These are phyloP conservation scores for Heliconius himera DNA, from an alignment of 1,140 invertebrate genomes.

Conservation along the genomic window DNA sequence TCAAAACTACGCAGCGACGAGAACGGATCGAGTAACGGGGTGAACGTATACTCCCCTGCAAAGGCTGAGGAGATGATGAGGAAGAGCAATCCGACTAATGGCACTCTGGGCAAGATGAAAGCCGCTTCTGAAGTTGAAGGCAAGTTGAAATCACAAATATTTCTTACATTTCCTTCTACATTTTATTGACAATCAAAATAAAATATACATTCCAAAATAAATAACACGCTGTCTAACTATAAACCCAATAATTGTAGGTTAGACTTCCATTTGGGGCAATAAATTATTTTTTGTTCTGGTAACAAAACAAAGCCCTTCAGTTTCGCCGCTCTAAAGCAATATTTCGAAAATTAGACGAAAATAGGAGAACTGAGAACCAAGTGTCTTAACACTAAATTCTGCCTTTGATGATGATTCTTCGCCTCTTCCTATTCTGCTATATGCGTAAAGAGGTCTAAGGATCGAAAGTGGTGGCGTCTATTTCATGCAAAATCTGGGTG, in stretches of 20 bases:
- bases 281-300: too few species aligned
- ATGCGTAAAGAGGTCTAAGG: too few species aligned
- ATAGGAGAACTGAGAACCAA: too few species aligned
- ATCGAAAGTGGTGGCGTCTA: too few species aligned
- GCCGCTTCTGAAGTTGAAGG: constrained; percentile 68
- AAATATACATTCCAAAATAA: too few species aligned
- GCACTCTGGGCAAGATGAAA: constrained; percentile 70
- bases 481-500: too few species aligned
- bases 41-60: constrained; percentile 76
- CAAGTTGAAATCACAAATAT: constrained; percentile 29
- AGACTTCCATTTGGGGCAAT: too few species aligned
- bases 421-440: too few species aligned
- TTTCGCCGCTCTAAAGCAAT: too few species aligned
- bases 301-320: not conserved
- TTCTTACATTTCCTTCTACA: not conserved
- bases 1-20: constrained; percentile 74
- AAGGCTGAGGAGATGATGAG: constrained; percentile 71
- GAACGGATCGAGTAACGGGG: constrained; percentile 65
- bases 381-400: not conserved
- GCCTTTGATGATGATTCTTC: not conserved
- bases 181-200: constrained; percentile 50
- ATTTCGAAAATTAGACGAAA: not conserved
- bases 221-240: too few species aligned
- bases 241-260: too few species aligned
- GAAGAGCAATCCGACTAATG: constrained; percentile 58